These are phyloP conservation scores for Petromus typicus DNA, from an alignment of 2,113 vertebrate species.

Conservation along the genomic window DNA sequence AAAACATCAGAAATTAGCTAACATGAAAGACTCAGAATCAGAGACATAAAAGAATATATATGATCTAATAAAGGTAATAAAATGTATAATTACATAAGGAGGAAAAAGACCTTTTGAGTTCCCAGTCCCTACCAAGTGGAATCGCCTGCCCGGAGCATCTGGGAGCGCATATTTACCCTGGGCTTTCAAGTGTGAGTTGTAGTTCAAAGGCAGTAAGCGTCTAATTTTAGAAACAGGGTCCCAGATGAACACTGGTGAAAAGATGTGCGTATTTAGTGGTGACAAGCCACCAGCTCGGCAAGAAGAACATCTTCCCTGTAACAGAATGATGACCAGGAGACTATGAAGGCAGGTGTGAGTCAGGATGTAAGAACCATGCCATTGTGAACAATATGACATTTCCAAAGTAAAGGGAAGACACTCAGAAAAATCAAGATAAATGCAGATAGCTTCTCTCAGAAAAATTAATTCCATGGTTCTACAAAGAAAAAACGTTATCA, in stretches of 20 bases:
- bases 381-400: conserved; percentile 31
- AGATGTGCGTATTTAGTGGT: background rate
- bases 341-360: background rate
- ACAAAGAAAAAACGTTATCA: background rate
- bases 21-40: background rate
- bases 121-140: background rate
- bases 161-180: background rate
- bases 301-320: background rate
- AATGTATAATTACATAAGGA: background rate
- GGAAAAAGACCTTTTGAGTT: background rate
- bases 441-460: conserved; percentile 9
- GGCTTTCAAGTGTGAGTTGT: background rate
- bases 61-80: background rate
- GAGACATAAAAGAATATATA: conserved; percentile 25
- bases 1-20: conserved; percentile 1
- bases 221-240: background rate
- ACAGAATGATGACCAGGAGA: background rate
- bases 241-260: conserved; percentile 45
- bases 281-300: background rate
- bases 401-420: conserved; percentile 21
- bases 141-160: background rate
- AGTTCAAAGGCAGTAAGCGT: conserved; percentile 23
- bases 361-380: background rate
- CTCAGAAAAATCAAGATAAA: conserved; percentile 55
- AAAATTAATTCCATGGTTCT: conserved; percentile 11